Evolutionary conservation across 1,140 invertebrate genomes (phyloP).

Genomic region (Capitella teleta): DNA sequence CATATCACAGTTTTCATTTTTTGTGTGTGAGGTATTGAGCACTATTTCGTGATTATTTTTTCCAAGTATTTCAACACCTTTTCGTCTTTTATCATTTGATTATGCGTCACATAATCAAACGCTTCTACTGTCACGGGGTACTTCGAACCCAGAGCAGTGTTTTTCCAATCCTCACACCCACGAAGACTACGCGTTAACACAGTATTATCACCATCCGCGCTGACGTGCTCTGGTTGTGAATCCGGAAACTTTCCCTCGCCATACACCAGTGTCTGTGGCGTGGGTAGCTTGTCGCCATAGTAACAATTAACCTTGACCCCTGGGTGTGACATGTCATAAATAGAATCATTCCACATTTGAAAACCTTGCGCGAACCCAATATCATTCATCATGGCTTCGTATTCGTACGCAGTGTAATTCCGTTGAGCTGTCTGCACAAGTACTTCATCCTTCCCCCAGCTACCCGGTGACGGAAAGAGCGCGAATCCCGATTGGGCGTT

Average conservation of each 20-base stretch:
- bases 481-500: constrained; percentile 79
- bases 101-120: too few species aligned
- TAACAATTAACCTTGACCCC: constrained; percentile 78
- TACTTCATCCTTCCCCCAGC: constrained; percentile 70
- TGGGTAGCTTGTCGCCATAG: constrained; percentile 62
- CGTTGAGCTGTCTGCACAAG: constrained; percentile 59
- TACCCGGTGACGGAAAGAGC: constrained; percentile 67
- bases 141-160: too few species aligned
- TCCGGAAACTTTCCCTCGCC: constrained; percentile 44
- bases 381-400: constrained; percentile 67
- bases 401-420: constrained; percentile 71
- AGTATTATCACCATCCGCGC: too few species aligned
- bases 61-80: too few species aligned
- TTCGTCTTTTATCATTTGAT: too few species aligned
- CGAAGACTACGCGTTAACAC: too few species aligned
- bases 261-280: constrained; percentile 46
- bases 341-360: constrained; percentile 68
- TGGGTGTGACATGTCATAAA: constrained; percentile 58
- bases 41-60: too few species aligned
- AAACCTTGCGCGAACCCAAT: constrained; percentile 66
- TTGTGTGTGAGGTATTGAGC: too few species aligned
- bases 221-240: too few species aligned
- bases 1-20: too few species aligned
- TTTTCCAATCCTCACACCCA: too few species aligned
- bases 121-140: too few species aligned